phyloP scores from a whole-genome alignment of 2,797 vertebrate genomes.

The Phoeniculus purpureus region DNA sequence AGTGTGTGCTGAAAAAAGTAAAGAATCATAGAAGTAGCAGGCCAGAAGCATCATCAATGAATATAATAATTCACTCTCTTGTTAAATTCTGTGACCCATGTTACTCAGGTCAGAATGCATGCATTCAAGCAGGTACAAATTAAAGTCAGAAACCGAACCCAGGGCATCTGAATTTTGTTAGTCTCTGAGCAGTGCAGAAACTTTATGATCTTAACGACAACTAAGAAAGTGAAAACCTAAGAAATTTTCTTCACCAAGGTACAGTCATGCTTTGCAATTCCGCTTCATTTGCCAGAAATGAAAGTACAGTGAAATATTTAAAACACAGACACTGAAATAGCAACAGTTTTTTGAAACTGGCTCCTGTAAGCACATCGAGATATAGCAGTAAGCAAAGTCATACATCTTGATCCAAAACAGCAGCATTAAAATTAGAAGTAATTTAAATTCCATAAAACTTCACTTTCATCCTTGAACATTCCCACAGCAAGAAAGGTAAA shows the following conservation, averaged over 20 bases:
- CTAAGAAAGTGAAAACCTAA: not conserved
- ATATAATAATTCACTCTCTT: not conserved
- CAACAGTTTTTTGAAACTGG: not conserved
- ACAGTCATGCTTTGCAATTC: not conserved
- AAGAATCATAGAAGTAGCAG: not conserved
- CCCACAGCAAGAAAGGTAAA: not conserved
- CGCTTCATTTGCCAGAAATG: not conserved
- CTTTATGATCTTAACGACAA: not conserved
- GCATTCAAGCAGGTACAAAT: not conserved
- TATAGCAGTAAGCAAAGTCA: not conserved
- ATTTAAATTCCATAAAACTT: not conserved
- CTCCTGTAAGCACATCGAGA: not conserved
- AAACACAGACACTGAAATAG: not conserved
- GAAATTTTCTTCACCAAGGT: not conserved
- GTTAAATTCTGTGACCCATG: conserved; percentile 6
- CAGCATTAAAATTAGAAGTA: not conserved
- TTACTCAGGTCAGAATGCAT: not conserved
- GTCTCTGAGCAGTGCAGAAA: not conserved
- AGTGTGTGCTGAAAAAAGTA: not conserved
- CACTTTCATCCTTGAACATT: not conserved
- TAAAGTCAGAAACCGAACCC: not conserved
- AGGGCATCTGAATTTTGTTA: not conserved
- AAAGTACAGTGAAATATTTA: conserved; percentile 45
- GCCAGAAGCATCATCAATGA: not conserved
- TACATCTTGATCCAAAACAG: not conserved